Evolutionary conservation across 2,888 invertebrate species (phyloP), one percentile per base, ranked within the genome.

Genomic region (Ichneumoninae sp.): DNA sequence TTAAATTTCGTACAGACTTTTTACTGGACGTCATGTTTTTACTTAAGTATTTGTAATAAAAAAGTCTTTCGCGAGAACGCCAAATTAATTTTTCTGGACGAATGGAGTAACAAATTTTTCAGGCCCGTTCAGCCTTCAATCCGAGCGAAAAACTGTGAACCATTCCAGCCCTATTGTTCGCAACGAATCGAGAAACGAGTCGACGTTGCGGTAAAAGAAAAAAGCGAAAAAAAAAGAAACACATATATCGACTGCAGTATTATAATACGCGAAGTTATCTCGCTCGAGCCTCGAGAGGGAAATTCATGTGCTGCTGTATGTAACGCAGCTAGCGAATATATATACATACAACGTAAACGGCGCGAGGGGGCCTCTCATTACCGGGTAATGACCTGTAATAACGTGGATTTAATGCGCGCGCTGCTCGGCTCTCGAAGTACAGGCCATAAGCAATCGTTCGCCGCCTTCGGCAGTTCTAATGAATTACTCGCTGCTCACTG

Each of bases 371-470:
- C 87, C 90, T 90, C 90, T 90, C 89, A 91, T 91, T 91, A 91
- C 90, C 81, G 84, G 86, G 90, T 91, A 91, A 91, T 91, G 90
- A 91, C 91, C 91, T 85, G 88, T 91, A 91, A 91, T 91, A 91
- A 91, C 90, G 89, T 90, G 89, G 89, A 91, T 90, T 91, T 91
- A 91, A 91, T 90, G 89, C 90, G 85, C 87, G 88, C 87, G 68
- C 68, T 73, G 73, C 68, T 69, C 76, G 54, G 73, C 74, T 76
- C 52, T 44, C 86, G 86, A 86, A 88, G 88, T 89, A 89, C 87
- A 82, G 83, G 89, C 87, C 87, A 89, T 88, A 88, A 88, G 89
- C 90, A 90, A 90, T 90, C 89, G 89, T 89, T 91, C 89, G 89
- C 89, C 89, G 91, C 91, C 91, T 89, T 88, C 88, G 89, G 91